phyloP scores from a whole-genome alignment of 2,113 vertebrate genomes.

The Sapajus apella region DNA sequence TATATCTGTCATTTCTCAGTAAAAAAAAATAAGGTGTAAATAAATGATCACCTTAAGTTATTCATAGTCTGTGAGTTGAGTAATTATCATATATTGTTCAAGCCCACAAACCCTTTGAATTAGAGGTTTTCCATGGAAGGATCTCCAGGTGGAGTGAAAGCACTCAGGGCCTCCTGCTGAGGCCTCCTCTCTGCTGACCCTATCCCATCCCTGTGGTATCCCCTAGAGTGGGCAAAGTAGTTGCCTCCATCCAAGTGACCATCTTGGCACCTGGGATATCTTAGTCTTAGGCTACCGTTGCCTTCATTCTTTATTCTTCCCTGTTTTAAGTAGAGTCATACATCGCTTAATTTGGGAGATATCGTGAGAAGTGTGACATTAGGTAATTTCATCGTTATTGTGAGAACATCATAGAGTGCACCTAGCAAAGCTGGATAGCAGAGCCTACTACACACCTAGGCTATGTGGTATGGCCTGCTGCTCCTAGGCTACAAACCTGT shows the following conservation, averaged over 20 bases:
- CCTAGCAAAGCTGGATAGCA: neutral
- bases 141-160: neutral
- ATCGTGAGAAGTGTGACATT: neutral
- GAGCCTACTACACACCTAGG: neutral
- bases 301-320: neutral
- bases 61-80: neutral
- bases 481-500: neutral
- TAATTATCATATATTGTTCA: neutral
- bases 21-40: neutral
- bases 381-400: neutral
- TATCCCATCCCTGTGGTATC: neutral
- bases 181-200: neutral
- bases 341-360: neutral
- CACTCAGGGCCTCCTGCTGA: fast-evolving
- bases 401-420: neutral
- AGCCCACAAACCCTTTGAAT: neutral
- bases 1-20: neutral
- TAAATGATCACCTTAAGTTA: neutral
- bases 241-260: neutral
- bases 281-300: neutral
- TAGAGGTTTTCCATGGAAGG: neutral
- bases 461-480: neutral
- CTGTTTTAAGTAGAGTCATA: neutral
- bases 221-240: no score
- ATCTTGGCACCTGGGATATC: no score